Percentiles rank a stretch among this genome's conserved stretches.
Conservation (phyloP, 92 coral and sea anemone species). For the Siderastrea radians region DNA sequence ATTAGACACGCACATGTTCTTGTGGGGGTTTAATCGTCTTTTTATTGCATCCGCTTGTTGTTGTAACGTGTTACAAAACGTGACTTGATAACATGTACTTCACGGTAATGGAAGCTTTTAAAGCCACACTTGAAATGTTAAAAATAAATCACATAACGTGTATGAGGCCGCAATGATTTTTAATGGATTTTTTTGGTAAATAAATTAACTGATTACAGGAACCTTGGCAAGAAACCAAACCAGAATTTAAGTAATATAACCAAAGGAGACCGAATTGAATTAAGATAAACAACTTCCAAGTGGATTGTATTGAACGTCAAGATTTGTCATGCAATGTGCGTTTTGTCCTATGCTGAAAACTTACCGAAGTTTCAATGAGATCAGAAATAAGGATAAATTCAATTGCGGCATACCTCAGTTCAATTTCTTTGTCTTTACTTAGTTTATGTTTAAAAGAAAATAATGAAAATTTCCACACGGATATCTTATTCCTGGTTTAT, state of each 20-base stretch:
- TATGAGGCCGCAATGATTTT: not conserved
- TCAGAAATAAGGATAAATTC: not conserved
- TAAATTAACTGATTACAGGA: not conserved
- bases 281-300: not conserved
- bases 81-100: constrained; percentile 10
- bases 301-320: not conserved
- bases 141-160: not conserved
- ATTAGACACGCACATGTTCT: not conserved
- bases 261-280: not conserved
- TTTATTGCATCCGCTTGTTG: constrained; percentile 6
- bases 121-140: not conserved
- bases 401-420: not conserved
- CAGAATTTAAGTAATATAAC: not conserved
- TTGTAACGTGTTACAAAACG: constrained; percentile 10
- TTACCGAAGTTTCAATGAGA: not conserved
- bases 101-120: not conserved
- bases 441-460: too few species aligned
- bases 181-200: not conserved
- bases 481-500: not conserved
- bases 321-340: not conserved
- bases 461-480: not conserved
- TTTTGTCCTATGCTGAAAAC: not conserved
- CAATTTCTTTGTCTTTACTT: too few species aligned
- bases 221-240: constrained; percentile 8
- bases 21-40: not conserved